Evolutionary conservation across 2,888 invertebrate species (phyloP).

Genomic region (Lysandra coridon): DNA sequence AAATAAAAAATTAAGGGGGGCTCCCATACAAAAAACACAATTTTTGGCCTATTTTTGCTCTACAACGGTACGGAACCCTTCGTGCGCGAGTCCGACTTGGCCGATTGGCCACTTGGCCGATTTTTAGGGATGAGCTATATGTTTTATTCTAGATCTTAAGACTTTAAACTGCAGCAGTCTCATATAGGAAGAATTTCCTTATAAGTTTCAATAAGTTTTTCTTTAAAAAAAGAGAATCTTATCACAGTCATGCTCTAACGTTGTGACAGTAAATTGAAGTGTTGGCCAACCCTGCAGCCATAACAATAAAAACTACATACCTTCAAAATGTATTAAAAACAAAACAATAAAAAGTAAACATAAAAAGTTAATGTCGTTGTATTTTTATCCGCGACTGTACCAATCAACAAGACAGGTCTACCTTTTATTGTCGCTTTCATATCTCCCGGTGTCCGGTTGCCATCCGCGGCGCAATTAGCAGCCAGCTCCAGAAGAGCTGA

Average conservation of each 20-base stretch:
- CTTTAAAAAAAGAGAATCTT: neutral
- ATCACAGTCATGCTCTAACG: neutral
- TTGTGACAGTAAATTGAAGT: neutral
- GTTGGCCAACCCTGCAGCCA: neutral
- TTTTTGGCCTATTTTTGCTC: no score
- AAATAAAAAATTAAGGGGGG: no score
- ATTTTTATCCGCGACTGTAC: constrained; percentile 51
- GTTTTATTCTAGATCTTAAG: no score
- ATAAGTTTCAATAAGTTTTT: neutral
- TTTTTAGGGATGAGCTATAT: no score
- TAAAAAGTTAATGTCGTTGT: constrained; percentile 13
- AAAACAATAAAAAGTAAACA: constrained; percentile 25
- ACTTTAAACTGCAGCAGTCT: no score
- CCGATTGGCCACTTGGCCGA: no score
- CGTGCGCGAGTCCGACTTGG: no score
- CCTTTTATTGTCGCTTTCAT: constrained; percentile 79
- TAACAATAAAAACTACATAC: constrained; percentile 10
- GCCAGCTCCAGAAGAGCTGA: constrained; percentile 47
- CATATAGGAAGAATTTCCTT: no score
- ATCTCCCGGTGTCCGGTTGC: constrained; percentile 74
- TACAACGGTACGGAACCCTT: no score
- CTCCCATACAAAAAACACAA: no score
- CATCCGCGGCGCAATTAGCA: constrained; percentile 68
- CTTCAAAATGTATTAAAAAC: constrained; percentile 10
- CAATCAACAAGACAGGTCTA: constrained; percentile 73